These are phyloP conservation scores for Thripadectes ignobilis DNA, from an alignment of 2,797 vertebrate genomes.

Conservation along the genomic window DNA sequence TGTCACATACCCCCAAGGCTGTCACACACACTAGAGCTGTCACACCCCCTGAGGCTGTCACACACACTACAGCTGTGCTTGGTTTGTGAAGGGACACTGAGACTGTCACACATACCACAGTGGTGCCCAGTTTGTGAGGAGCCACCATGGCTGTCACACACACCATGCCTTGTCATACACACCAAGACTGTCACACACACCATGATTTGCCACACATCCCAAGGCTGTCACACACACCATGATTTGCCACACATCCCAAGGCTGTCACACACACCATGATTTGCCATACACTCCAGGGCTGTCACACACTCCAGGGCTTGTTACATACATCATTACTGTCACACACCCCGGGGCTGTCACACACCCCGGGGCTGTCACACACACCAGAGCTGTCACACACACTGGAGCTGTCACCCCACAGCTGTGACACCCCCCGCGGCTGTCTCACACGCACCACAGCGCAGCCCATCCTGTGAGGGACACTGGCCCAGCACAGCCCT, in stretches of 20 bases:
- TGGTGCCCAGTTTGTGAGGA: rapidly evolving
- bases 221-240: not conserved
- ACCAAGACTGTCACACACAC: no score
- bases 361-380: not conserved
- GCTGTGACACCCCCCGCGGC: no score
- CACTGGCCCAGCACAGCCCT: not conserved
- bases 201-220: no score
- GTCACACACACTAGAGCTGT: rapidly evolving
- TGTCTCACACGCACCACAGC: not conserved
- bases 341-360: not conserved
- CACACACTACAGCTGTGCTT: no score
- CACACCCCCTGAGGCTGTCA: not conserved
- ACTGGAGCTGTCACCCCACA: no score
- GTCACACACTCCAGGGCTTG: no score
- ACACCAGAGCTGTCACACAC: not conserved
- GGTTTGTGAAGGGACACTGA: no score
- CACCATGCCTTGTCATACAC: no score
- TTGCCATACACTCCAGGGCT: no score
- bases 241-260: rapidly evolving
- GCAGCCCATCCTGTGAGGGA: not conserved
- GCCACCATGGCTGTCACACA: not conserved
- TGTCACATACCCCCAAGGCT: no score
- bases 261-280: not conserved
- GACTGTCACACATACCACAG: no score
- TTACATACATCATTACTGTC: no score